Percentiles rank a stretch among this genome's conserved stretches.
phyloP scores from a whole-genome alignment of 2,888 invertebrate genomes.

The Phasia obesa region DNA sequence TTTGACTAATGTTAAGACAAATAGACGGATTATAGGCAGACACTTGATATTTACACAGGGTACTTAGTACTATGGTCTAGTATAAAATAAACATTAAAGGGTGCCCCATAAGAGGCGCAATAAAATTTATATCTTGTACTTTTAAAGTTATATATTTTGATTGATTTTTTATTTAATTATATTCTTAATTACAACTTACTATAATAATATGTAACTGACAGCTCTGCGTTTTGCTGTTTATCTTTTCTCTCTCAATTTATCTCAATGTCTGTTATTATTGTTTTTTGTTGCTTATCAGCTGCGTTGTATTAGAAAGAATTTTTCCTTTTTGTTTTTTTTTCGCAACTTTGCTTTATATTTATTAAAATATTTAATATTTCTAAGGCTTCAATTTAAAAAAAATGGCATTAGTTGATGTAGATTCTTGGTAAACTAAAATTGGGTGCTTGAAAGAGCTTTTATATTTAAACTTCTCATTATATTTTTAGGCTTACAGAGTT shows the following conservation, averaged over 20 bases:
- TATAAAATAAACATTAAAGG: too few species aligned
- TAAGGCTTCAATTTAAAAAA: not conserved
- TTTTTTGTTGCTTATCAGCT: conserved; percentile 26
- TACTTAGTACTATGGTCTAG: too few species aligned
- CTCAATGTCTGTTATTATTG: not conserved
- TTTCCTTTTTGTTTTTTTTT: conserved; percentile 14
- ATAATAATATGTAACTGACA: too few species aligned
- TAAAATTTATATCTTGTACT: too few species aligned
- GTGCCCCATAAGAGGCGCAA: too few species aligned
- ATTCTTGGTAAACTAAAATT: conserved; percentile 78
- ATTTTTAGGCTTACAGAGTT: conserved; percentile 85
- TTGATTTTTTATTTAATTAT: too few species aligned
- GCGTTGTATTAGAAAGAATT: conserved; percentile 8
- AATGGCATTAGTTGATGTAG: conserved; percentile 82
- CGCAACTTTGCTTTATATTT: not conserved
- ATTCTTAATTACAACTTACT: too few species aligned
- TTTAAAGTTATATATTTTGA: too few species aligned
- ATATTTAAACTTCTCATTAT: not conserved
- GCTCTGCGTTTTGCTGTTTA: not conserved
- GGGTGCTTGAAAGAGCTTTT: not conserved
- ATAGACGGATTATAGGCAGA: too few species aligned
- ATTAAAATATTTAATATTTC: too few species aligned
- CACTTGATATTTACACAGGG: too few species aligned
- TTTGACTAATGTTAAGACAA: too few species aligned
- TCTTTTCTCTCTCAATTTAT: not conserved